Evolutionary conservation across 2,113 vertebrate genomes (phyloP), one percentile per base, ranked within the genome.

Genomic region (Triplophysa siluroides): DNA sequence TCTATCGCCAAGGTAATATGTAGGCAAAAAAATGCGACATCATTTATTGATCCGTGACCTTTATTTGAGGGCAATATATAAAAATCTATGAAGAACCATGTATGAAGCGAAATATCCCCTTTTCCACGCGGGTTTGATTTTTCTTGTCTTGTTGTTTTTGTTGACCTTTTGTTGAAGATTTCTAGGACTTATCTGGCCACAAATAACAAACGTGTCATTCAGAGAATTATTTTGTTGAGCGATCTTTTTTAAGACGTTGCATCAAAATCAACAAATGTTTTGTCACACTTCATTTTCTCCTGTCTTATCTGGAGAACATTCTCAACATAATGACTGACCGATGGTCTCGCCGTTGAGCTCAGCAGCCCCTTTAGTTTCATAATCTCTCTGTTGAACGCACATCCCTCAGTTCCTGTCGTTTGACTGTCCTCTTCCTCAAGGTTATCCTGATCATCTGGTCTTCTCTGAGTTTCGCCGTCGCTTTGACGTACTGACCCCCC

Each of bases 401-500:
- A 16, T 63, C 52, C 58, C 60, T 52, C 72, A n/a, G 1, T 18
- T 66, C 19, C 63, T 43, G 54, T 72, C 24, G 24, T 83, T 45
- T 56, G 23, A 9, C 70, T 79, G 26, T 76, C 24, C 61, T 65
- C 6, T 54, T 50, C 45, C 71, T 56, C 2, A 86, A 98, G 98
- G 98, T 56, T 99, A 98, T 78, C 98, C 98, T 0, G 97, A 99
- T 89, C 96, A 98, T 91, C 95, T 99, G 97, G 96, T 96, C 45
- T 99, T 98, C 80, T 97, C 97, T 0, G 96, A 99, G 90, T 99
- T 99, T 88, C 95, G 97, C 58, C 90, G 96, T 8, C 94, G 96
- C 67, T 99, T 99, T 26, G 97, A 99, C 0, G 93, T 99, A 65
- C 92, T 99, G 83, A 94, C 94, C 4, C 97, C 98, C 0, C 97